phyloP scores from a whole-genome alignment of 2,888 invertebrate genomes.

The Chrysolina americana region DNA sequence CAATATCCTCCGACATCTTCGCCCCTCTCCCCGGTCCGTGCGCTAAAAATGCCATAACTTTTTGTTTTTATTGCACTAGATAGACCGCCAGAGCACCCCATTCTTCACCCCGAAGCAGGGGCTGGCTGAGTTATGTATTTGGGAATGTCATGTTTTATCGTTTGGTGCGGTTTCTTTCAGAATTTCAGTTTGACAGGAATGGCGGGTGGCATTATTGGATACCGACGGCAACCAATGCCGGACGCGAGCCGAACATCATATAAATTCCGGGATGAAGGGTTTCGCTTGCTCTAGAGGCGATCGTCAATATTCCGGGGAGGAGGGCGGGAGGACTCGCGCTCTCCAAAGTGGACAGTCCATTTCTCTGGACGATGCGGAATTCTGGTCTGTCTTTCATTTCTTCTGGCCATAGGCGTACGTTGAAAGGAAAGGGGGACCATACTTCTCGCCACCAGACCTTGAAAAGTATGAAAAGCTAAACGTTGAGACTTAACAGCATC shows the following conservation, averaged over 20 bases:
- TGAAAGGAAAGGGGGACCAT: no score
- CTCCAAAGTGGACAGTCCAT: conserved; percentile 68
- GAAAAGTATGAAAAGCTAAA: not conserved
- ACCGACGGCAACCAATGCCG: conserved; percentile 67
- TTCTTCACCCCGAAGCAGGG: conserved; percentile 18
- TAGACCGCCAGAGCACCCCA: conserved; percentile 22
- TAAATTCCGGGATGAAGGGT: conserved; percentile 68
- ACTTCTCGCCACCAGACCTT: not conserved
- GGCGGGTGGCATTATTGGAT: conserved; percentile 67
- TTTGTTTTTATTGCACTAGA: conserved; percentile 17
- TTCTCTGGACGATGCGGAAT: conserved; percentile 57
- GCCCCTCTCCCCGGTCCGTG: not conserved
- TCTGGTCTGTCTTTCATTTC: conserved; percentile 1
- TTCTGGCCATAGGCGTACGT: conserved; percentile 3
- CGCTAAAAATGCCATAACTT: conserved; percentile 24
- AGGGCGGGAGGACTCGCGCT: conserved; percentile 54
- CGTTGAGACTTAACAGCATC: no score
- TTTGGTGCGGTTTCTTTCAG: conserved; percentile 64
- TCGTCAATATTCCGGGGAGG: conserved; percentile 63
- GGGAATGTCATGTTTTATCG: conserved; percentile 68
- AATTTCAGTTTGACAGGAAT: conserved; percentile 67
- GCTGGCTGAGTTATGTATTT: conserved; percentile 51
- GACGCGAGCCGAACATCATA: conserved; percentile 68
- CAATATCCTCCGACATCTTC: not conserved
- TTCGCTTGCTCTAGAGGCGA: conserved; percentile 55